Evolutionary conservation across 2,888 invertebrate species (phyloP).

Genomic region (Polymixis lichenea): DNA sequence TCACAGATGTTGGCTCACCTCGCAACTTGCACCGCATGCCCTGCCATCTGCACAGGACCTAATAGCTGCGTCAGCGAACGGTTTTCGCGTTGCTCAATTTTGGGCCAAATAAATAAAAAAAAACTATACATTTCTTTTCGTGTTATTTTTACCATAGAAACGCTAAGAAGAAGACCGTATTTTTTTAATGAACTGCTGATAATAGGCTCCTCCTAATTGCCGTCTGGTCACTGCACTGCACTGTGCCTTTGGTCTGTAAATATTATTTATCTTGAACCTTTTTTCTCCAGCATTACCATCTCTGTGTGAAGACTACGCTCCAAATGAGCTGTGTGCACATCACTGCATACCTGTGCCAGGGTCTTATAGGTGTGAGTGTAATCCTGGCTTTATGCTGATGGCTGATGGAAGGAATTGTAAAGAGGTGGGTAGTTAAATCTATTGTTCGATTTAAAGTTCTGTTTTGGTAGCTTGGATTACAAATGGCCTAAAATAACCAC

Average conservation of each 20-base stretch:
- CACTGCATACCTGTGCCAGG: conserved; percentile 94
- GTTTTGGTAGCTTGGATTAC: not conserved
- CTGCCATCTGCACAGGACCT: too few relatives aligned
- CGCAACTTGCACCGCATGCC: too few relatives aligned
- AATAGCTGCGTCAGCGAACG: too few relatives aligned
- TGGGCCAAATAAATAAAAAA: too few relatives aligned
- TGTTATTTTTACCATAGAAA: too few relatives aligned
- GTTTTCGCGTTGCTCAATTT: too few relatives aligned
- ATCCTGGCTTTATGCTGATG: conserved; percentile 92
- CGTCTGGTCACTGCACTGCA: not conserved
- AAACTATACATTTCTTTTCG: too few relatives aligned
- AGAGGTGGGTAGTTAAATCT: conserved; percentile 73
- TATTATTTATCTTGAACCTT: not conserved
- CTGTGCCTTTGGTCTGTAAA: not conserved
- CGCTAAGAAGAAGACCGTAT: not conserved
- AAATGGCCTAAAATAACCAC: too few relatives aligned
- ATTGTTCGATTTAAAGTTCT: not conserved
- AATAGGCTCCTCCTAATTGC: too few relatives aligned
- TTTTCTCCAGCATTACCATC: conserved; percentile 75
- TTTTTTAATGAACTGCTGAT: not conserved
- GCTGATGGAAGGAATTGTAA: conserved; percentile 93
- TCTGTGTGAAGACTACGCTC: conserved; percentile 84
- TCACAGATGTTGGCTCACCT: too few relatives aligned
- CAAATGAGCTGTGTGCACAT: conserved; percentile 93
- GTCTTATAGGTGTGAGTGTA: conserved; percentile 93